These are phyloP conservation scores for Dolichopus griseipennis DNA, from an alignment of 2,888 invertebrate genomes.

Conservation along the genomic window DNA sequence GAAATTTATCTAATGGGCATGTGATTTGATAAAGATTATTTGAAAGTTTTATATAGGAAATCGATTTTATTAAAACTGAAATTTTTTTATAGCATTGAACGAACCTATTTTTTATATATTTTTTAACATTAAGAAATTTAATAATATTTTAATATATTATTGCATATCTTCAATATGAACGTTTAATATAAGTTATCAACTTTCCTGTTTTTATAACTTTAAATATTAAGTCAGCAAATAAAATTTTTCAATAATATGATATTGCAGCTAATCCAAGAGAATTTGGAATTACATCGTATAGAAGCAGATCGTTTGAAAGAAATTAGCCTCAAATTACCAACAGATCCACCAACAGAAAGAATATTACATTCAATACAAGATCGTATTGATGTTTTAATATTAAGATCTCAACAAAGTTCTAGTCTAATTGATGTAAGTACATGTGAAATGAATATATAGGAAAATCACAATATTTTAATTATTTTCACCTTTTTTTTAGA, in stretches of 20 bases:
- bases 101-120: too few species aligned
- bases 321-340: constrained; percentile 53
- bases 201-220: too few species aligned
- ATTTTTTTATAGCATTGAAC: too few species aligned
- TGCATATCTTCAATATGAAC: too few species aligned
- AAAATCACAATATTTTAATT: background rate
- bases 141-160: too few species aligned
- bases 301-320: constrained; percentile 57
- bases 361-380: constrained; percentile 47
- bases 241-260: background rate
- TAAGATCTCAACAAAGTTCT: constrained; percentile 61
- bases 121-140: too few species aligned
- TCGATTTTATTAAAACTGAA: too few species aligned
- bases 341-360: constrained; percentile 52
- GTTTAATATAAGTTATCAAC: too few species aligned
- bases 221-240: background rate
- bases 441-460: background rate
- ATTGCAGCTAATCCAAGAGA: constrained; percentile 58
- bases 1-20: too few species aligned
- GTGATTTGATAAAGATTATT: too few species aligned
- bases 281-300: constrained; percentile 60
- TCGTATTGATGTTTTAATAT: constrained; percentile 55
- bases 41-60: too few species aligned
- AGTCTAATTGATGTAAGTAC: constrained; percentile 43
- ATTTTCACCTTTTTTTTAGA: constrained; percentile 35